A percentile compares a stretch with the other conserved stretches of the same genome.
These are phyloP conservation scores for Xestia rhomboidea DNA, from an alignment of 2,888 invertebrate species.

Conservation along the genomic window DNA sequence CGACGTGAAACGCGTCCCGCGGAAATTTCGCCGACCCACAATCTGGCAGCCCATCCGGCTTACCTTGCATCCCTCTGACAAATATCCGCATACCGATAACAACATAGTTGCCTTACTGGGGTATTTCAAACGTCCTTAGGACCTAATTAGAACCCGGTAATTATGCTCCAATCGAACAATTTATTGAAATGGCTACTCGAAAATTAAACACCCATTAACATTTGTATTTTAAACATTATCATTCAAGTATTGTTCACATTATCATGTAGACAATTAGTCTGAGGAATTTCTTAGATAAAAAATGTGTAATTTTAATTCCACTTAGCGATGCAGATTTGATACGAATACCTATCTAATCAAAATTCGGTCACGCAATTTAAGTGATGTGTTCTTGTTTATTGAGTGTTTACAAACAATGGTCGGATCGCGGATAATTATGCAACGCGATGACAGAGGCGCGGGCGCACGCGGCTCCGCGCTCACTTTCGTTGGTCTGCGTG, in stretches of 20 bases:
- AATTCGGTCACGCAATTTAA: constrained; percentile 84
- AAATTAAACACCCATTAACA: constrained; percentile 46
- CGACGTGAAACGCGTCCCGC: constrained; percentile 76
- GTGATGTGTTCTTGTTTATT: constrained; percentile 80
- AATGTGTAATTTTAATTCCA: constrained; percentile 69
- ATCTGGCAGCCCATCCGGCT: constrained; percentile 74
- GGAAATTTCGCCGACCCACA: constrained; percentile 83
- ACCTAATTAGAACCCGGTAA: constrained; percentile 42
- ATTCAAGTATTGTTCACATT: constrained; percentile 51
- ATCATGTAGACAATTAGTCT: constrained; percentile 67
- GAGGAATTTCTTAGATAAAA: constrained; percentile 67
- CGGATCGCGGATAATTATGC: constrained; percentile 88
- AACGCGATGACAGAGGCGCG: constrained; percentile 86
- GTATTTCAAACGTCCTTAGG: constrained; percentile 26
- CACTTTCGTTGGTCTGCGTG: constrained; percentile 87
- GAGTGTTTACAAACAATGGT: constrained; percentile 89
- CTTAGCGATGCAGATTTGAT: constrained; percentile 65
- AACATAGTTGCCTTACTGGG: constrained; percentile 21
- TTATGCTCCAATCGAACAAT: constrained; percentile 15
- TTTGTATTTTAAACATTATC: constrained; percentile 55
- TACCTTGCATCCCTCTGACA: constrained; percentile 68
- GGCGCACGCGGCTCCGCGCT: constrained; percentile 80
- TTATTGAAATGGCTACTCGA: constrained; percentile 21
- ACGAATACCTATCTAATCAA: constrained; percentile 76
- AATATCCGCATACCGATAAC: constrained; percentile 73